These are phyloP conservation scores for Pteria penguin DNA, from an alignment of 2,888 invertebrate genomes.

Conservation along the genomic window DNA sequence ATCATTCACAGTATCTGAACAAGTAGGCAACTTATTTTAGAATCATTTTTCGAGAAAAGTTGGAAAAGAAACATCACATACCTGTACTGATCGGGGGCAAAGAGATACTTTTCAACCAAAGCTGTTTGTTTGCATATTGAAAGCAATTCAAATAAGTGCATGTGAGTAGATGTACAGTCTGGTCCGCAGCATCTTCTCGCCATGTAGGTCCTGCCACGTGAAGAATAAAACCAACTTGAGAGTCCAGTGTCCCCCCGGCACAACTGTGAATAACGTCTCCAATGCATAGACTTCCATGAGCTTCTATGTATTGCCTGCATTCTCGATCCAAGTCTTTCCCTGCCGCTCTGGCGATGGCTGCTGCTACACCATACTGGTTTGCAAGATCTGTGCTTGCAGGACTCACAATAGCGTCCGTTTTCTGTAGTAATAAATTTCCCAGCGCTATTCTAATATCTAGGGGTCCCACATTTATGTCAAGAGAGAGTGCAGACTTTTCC, in stretches of 20 bases:
- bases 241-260: slow-evolving; percentile 49
- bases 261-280: slow-evolving; percentile 51
- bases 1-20: too few relatives aligned
- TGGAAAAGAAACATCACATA: slow-evolving; percentile 30
- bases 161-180: slow-evolving; percentile 49
- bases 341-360: slow-evolving; percentile 47
- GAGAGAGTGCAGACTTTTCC: slow-evolving; percentile 16
- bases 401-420: slow-evolving; percentile 52
- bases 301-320: slow-evolving; percentile 41
- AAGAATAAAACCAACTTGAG: slow-evolving; percentile 46
- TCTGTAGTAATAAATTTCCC: slow-evolving; percentile 51
- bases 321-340: slow-evolving; percentile 40
- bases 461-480: slow-evolving; percentile 7
- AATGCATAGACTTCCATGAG: slow-evolving; percentile 42
- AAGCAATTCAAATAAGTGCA: slow-evolving; percentile 60
- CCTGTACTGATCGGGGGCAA: slow-evolving; percentile 56
- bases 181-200: slow-evolving; percentile 47
- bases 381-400: slow-evolving; percentile 46
- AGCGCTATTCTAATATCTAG: slow-evolving; percentile 43
- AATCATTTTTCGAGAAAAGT: too few relatives aligned
- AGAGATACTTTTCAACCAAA: slow-evolving; percentile 53
- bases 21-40: too few relatives aligned
- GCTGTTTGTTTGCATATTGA: slow-evolving; percentile 50
- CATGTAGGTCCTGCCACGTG: slow-evolving; percentile 53
- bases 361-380: slow-evolving; percentile 48